Base-by-base conservation (phyloP, 2,797 vertebrate genomes). In the Gadopsis bispinosus region DNA sequence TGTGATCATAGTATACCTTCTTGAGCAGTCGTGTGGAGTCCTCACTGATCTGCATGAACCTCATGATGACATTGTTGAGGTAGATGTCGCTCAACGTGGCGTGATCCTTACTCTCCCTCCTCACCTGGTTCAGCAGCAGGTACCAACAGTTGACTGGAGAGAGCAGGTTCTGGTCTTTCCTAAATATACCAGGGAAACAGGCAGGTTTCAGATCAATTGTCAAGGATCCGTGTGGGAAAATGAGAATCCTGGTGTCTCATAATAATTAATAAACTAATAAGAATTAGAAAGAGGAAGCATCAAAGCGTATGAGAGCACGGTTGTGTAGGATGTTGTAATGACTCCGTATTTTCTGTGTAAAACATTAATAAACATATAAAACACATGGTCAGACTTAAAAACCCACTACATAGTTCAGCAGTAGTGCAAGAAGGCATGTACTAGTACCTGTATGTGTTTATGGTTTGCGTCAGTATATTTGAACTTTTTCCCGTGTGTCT, bases 121-220 rank as follows among this genome's bases (percentile, higher is more conserved):
- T 95, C 82, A 99, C 98, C 95, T 99, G 98, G 94, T 99, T 99
- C 92, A 99, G 95, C 70, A 99, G 95, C 93, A 99, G 95, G 91
- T 99, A 99, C 98, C 98, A 99, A 86, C 98, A 99, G 92, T 99
- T 99, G 81, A 99, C 98, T 0, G 98, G 98, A 0, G 98, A 99
- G 82, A 99, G 90, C 81, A 99, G 96, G 91, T 99, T 99, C 94
- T 99, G 98, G 91, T 99, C 98, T 93, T 98, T 99, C 94, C 98
- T 99, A n/a, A 50, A 86, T 0, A 10, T 37, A 75, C 5, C 59
- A 75, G 19, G 35, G 37, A 66, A 71, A 66, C 4, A 67, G 13
- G 3, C 47, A 33, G 26, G 20, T 22, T 19, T 79, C 22, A 75
- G 11, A 35, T 54, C 26, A 39, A 60, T n/a, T 31, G 14, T 4